Evolutionary conservation across 2,113 vertebrate genomes (phyloP).

Genomic region (Campylorhamphus procurvoides): DNA sequence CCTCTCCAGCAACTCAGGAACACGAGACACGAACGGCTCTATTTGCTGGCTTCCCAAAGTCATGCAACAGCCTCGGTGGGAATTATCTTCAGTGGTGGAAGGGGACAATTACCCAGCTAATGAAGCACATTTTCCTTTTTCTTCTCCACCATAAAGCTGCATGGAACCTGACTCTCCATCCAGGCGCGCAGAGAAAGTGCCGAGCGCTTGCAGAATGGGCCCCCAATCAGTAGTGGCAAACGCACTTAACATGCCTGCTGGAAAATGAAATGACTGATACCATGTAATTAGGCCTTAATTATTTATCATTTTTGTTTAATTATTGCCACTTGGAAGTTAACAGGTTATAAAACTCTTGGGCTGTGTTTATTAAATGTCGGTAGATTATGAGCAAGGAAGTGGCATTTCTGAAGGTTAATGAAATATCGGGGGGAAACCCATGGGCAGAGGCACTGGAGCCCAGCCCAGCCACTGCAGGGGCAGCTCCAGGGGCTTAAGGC

Average conservation of each 20-base stretch:
- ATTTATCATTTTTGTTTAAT: conserved; percentile 86
- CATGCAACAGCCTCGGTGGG: conserved; percentile 32
- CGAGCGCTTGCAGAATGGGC: conserved; percentile 8
- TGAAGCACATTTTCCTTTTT: conserved; percentile 58
- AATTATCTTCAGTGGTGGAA: conserved; percentile 50
- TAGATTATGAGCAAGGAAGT: conserved; percentile 68
- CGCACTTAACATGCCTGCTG: conserved; percentile 42
- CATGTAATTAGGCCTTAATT: conserved; percentile 82
- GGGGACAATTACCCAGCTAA: conserved; percentile 68
- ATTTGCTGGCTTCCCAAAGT: conserved; percentile 38
- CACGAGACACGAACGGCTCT: not conserved
- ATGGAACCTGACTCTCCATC: conserved; percentile 7
- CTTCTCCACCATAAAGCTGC: conserved; percentile 53
- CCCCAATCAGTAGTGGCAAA: conserved; percentile 55
- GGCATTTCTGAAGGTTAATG: conserved; percentile 57
- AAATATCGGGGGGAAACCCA: conserved; percentile 62
- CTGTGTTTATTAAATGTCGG: conserved; percentile 79
- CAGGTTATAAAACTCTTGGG: conserved; percentile 81
- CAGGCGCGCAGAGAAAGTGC: not conserved
- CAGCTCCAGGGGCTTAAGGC: not conserved
- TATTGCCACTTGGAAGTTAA: conserved; percentile 80
- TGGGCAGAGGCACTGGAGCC: not conserved
- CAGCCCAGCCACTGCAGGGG: not conserved
- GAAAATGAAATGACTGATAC: conserved; percentile 80
- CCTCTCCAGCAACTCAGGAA: not conserved